phyloP scores from a whole-genome alignment of 1,140 invertebrate species.

The Pentalonia nigronervosa region DNA sequence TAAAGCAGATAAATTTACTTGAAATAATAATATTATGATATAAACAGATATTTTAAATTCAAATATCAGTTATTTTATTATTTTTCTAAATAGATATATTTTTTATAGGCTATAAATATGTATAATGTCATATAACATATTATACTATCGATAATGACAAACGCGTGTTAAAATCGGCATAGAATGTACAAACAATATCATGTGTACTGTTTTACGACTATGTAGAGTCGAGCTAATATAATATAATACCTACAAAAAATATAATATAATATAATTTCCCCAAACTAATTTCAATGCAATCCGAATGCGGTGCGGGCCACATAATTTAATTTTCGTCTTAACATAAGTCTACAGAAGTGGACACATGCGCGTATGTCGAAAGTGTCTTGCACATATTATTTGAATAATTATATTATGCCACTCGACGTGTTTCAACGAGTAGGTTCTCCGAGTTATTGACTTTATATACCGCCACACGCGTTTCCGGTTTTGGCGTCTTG shows the following conservation, averaged over 20 bases:
- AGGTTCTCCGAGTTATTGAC: neutral
- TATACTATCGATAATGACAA: neutral
- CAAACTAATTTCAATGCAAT: neutral
- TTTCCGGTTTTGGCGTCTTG: neutral
- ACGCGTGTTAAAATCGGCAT: neutral
- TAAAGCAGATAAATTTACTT: neutral
- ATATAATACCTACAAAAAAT: neutral
- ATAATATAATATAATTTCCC: neutral
- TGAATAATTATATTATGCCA: neutral
- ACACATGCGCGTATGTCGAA: neutral
- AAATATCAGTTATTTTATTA: neutral
- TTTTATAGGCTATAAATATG: neutral
- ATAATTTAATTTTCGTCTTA: too few relatives aligned
- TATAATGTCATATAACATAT: neutral
- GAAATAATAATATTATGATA: too few relatives aligned
- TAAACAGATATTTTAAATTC: too few relatives aligned
- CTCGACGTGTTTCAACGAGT: neutral
- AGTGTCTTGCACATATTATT: neutral
- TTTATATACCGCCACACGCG: neutral
- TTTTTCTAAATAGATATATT: neutral
- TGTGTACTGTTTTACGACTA: neutral
- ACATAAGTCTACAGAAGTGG: neutral
- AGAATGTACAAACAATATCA: too few relatives aligned
- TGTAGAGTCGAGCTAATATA: neutral
- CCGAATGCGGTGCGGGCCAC: neutral